Evolutionary conservation across 2,888 invertebrate genomes (phyloP).

Genomic region (Lepidocyrtinus sp.): DNA sequence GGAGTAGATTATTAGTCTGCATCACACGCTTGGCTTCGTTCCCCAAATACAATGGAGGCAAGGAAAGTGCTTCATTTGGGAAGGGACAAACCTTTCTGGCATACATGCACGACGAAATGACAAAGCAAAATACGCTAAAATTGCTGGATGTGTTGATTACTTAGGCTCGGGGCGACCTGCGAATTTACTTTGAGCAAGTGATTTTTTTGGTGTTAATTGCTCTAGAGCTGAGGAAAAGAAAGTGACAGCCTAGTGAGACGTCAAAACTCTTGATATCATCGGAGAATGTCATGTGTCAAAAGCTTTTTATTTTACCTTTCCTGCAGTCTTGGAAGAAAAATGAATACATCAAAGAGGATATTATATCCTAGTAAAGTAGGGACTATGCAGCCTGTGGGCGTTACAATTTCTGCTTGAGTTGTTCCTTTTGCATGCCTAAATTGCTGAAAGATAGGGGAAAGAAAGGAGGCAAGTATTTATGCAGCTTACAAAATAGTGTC

Average conservation of each 20-base stretch:
- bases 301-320: no score
- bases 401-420: not conserved
- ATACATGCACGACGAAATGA: no score
- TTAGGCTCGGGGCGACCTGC: not conserved
- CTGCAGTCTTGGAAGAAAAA: no score
- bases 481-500: not conserved
- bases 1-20: no score
- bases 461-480: no score
- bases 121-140: no score
- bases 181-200: not conserved
- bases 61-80: no score
- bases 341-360: not conserved
- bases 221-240: not conserved
- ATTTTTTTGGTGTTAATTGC: not conserved
- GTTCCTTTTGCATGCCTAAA: not conserved
- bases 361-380: not conserved
- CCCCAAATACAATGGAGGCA: not conserved
- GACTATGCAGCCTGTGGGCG: slow-evolving; percentile 8
- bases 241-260: not conserved
- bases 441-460: no score
- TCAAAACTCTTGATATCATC: no score
- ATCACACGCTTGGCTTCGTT: not conserved
- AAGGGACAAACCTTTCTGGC: no score
- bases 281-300: no score
- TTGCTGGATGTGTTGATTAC: not conserved